phyloP scores from a whole-genome alignment of 2,113 vertebrate species.

The Nerophis ophidion region DNA sequence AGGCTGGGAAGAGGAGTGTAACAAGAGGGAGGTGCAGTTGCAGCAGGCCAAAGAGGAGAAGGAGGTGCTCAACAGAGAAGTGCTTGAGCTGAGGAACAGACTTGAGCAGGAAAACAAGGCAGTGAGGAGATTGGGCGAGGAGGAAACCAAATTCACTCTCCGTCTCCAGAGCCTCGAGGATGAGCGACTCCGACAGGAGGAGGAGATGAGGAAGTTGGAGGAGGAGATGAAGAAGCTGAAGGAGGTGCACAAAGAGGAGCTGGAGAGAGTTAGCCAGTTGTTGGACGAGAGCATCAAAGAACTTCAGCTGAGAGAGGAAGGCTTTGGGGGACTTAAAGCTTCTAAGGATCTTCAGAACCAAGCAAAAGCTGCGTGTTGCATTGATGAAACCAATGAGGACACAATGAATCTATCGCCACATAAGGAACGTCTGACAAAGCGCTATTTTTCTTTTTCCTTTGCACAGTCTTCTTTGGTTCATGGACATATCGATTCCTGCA shows the following conservation, averaged over 20 bases:
- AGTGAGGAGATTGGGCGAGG: conserved; percentile 50
- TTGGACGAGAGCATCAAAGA: conserved; percentile 48
- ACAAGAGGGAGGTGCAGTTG: conserved; percentile 53
- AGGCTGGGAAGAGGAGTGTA: conserved; percentile 56
- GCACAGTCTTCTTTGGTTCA: conserved; percentile 30
- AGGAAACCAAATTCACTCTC: conserved; percentile 42
- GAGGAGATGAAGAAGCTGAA: conserved; percentile 31
- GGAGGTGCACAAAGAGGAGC: conserved; percentile 49
- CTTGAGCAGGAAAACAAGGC: conserved; percentile 52
- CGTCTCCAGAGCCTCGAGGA: conserved; percentile 51
- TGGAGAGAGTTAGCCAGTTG: conserved; percentile 43
- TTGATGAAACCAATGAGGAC: conserved; percentile 24
- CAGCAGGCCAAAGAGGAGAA: conserved; percentile 71
- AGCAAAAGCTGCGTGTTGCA: conserved; percentile 28
- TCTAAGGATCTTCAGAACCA: conserved; percentile 51
- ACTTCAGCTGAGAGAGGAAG: conserved; percentile 45
- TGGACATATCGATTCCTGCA: conserved; percentile 45
- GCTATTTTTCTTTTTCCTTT: conserved; percentile 62
- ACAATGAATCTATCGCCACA: conserved; percentile 21
- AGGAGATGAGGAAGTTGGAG: conserved; percentile 41
- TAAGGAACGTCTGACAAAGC: conserved; percentile 65
- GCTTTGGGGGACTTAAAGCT: conserved; percentile 32
- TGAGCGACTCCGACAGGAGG: conserved; percentile 37
- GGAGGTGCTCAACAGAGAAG: conserved; percentile 68
- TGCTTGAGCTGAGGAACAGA: conserved; percentile 62